A percentile compares a stretch with the other conserved stretches of the same genome.
These are phyloP conservation scores for Henicopernis longicauda DNA, from an alignment of 2,113 vertebrate genomes.

Conservation along the genomic window DNA sequence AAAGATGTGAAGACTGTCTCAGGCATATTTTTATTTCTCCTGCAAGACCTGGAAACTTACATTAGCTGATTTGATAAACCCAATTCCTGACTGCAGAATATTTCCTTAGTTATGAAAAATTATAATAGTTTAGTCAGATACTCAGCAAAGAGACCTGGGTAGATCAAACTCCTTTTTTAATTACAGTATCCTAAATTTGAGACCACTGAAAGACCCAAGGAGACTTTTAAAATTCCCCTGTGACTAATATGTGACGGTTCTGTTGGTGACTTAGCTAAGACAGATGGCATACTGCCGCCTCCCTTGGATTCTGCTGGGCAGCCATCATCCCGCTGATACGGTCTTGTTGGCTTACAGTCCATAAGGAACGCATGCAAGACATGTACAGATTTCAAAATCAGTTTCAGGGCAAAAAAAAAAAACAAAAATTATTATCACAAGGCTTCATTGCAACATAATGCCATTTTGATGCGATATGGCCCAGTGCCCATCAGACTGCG, in stretches of 20 bases:
- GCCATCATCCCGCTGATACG: not conserved
- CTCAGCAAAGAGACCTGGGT: not conserved
- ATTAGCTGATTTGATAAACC: not conserved
- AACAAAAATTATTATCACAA: not conserved
- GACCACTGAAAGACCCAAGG: not conserved
- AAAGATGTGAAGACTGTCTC: not conserved
- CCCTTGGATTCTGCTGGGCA: not conserved
- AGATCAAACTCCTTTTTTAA: not conserved
- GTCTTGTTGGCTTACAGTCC: not conserved
- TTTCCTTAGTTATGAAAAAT: not conserved
- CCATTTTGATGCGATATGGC: not conserved
- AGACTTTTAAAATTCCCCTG: not conserved
- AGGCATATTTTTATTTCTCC: not conserved
- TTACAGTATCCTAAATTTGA: not conserved
- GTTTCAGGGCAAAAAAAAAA: not conserved
- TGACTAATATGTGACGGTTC: not conserved
- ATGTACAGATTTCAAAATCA: not conserved
- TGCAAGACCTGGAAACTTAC: not conserved
- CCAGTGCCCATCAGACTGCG: fast-evolving
- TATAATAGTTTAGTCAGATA: not conserved
- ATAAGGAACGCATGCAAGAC: not conserved
- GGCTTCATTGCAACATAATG: not conserved
- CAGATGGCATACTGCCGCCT: not conserved
- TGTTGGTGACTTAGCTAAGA: not conserved
- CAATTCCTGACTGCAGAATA: not conserved